phyloP scores from a whole-genome alignment of 2,113 vertebrate genomes.

The Indicator maculatus region DNA sequence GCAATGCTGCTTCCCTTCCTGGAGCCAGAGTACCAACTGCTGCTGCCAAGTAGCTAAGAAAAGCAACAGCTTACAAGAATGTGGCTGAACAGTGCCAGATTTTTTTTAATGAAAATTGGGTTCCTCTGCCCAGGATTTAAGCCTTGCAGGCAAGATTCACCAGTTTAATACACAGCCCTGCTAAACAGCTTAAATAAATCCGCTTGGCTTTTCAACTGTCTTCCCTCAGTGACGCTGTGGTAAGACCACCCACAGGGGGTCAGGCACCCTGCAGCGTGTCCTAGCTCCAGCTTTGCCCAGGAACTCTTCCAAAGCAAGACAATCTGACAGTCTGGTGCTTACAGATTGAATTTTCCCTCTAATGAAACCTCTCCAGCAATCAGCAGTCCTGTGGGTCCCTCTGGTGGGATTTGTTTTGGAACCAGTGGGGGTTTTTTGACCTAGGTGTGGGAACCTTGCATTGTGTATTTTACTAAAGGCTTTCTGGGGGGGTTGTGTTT shows the following conservation, averaged over 20 bases:
- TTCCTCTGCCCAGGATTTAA: background rate
- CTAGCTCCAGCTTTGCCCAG: background rate
- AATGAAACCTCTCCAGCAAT: background rate
- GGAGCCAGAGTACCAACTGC: background rate
- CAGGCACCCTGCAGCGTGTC: background rate
- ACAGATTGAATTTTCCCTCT: background rate
- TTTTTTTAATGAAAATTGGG: background rate
- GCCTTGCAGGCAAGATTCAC: background rate
- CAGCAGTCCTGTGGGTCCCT: background rate
- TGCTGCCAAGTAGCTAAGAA: background rate
- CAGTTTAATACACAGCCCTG: background rate
- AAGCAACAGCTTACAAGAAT: background rate
- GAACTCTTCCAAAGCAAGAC: accelerated
- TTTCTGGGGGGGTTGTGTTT: background rate
- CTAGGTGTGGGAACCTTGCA: background rate
- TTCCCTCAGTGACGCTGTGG: background rate
- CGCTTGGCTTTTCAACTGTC: accelerated
- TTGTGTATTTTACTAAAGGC: background rate
- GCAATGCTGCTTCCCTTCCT: accelerated
- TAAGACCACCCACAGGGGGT: accelerated
- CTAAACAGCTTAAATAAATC: background rate
- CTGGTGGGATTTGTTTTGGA: background rate
- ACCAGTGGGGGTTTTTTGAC: background rate
- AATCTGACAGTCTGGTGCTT: accelerated
- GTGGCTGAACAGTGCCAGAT: background rate